Percentiles rank a stretch among this genome's conserved stretches.
Evolutionary conservation across 2,113 vertebrate species (phyloP).

Genomic region (Lasiurus borealis): DNA sequence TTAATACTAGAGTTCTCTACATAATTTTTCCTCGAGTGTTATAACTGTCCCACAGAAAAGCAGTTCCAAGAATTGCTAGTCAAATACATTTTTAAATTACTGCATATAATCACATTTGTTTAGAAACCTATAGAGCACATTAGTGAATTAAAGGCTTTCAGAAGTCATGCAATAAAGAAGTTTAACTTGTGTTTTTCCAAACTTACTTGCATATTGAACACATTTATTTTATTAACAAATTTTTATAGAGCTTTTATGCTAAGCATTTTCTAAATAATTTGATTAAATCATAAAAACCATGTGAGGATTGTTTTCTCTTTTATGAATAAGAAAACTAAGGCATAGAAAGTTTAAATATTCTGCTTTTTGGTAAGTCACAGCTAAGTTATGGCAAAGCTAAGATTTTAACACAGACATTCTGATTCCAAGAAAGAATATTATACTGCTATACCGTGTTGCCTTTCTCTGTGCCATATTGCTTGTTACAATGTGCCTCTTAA

Average conservation of each 20-base stretch:
- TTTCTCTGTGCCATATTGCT: constrained; percentile 15
- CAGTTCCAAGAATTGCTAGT: constrained; percentile 9
- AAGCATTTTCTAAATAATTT: constrained; percentile 20
- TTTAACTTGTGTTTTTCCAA: constrained; percentile 24
- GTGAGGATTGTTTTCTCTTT: neutral
- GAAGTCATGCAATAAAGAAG: neutral
- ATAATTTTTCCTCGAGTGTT: constrained; percentile 44
- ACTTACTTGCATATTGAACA: constrained; percentile 17
- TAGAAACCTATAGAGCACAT: neutral
- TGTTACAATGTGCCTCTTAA: neutral
- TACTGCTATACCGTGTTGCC: neutral
- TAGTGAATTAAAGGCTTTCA: constrained; percentile 37
- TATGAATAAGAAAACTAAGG: neutral
- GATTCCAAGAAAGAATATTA: neutral
- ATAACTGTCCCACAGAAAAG: constrained; percentile 40
- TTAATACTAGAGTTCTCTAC: neutral
- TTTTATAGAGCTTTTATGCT: constrained; percentile 34
- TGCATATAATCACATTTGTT: neutral
- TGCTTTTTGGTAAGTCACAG: neutral
- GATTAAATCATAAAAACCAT: neutral
- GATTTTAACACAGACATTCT: neutral
- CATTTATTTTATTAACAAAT: constrained; percentile 35
- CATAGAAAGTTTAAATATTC: neutral
- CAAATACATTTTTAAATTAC: constrained; percentile 41
- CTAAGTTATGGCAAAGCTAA: neutral